Percentiles rank a stretch among this genome's conserved stretches.
Conservation (phyloP, 1,140 invertebrate species). For the Heterodera carotae region DNA sequence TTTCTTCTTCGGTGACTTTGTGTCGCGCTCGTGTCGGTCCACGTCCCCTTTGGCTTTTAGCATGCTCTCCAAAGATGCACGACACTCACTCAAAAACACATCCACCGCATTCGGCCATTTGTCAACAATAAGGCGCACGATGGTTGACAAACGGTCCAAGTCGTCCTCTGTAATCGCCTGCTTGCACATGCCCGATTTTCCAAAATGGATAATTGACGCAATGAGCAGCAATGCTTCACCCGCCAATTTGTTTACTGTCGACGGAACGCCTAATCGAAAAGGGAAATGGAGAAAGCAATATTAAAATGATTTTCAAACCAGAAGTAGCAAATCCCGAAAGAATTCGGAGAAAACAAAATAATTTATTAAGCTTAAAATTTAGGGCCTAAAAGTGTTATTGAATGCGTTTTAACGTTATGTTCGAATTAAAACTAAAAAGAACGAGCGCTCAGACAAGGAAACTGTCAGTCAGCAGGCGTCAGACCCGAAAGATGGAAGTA, state of each 20-base stretch:
- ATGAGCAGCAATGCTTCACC: slow-evolving; percentile 86
- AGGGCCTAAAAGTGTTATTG: no score
- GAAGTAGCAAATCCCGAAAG: no score
- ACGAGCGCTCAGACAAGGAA: not conserved
- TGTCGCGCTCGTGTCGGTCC: slow-evolving; percentile 70
- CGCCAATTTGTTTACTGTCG: slow-evolving; percentile 69
- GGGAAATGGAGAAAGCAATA: not conserved
- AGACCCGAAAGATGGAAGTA: not conserved
- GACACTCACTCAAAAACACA: slow-evolving; percentile 79
- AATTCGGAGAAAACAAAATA: slow-evolving; percentile 46
- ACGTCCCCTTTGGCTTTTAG: slow-evolving; percentile 79
- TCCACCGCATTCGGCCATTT: slow-evolving; percentile 74
- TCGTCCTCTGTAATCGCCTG: slow-evolving; percentile 89
- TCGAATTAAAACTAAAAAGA: no score
- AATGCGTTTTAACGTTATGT: no score
- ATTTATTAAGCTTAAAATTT: no score
- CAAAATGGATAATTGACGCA: slow-evolving; percentile 81
- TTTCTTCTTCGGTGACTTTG: slow-evolving; percentile 49
- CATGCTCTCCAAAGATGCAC: slow-evolving; percentile 81
- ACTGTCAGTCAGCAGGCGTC: not conserved
- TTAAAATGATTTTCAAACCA: slow-evolving; percentile 17
- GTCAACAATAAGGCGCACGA: slow-evolving; percentile 73
- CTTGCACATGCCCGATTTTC: slow-evolving; percentile 73
- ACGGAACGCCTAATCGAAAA: slow-evolving; percentile 34
- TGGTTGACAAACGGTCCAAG: slow-evolving; percentile 70